Percentiles rank a stretch among this genome's conserved stretches.
Evolutionary conservation across 2,888 invertebrate genomes (phyloP).

Genomic region (Erannis defoliaria): DNA sequence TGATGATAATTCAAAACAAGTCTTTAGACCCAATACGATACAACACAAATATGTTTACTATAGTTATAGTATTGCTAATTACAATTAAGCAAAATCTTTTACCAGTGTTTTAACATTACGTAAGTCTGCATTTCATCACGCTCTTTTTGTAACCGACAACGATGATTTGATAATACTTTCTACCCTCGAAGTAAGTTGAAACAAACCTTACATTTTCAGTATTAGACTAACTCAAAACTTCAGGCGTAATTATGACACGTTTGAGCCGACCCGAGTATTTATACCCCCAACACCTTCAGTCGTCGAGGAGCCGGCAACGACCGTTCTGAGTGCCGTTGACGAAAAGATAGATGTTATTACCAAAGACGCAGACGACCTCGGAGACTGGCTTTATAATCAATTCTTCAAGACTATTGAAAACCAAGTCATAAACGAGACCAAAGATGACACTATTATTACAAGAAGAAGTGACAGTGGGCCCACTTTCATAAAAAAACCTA

Average conservation of each 20-base stretch:
- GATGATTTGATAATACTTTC: too few relatives aligned
- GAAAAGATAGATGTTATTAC: constrained; percentile 62
- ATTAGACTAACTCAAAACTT: constrained; percentile 63
- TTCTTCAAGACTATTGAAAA: constrained; percentile 80
- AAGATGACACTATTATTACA: constrained; percentile 53
- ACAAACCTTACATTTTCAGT: constrained; percentile 58
- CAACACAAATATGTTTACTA: too few relatives aligned
- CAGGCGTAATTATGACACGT: constrained; percentile 52
- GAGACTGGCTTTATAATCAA: constrained; percentile 81
- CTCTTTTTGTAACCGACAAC: too few relatives aligned
- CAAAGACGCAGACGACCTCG: constrained; percentile 72
- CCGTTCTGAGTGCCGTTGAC: constrained; percentile 51
- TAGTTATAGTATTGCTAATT: too few relatives aligned
- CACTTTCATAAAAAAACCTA: constrained; percentile 40
- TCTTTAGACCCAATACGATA: too few relatives aligned
- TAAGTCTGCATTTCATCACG: too few relatives aligned
- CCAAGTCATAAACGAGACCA: constrained; percentile 74
- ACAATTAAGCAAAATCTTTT: too few relatives aligned
- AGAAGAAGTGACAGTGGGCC: constrained; percentile 60
- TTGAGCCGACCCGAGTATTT: constrained; percentile 55
- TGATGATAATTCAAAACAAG: too few relatives aligned
- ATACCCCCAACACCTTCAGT: constrained; percentile 36
- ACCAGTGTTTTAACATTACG: too few relatives aligned
- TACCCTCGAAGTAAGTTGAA: too few relatives aligned
- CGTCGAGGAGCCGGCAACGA: constrained; percentile 43